Conservation (phyloP, 2,888 invertebrate genomes). For the Lithophane leautieri region DNA sequence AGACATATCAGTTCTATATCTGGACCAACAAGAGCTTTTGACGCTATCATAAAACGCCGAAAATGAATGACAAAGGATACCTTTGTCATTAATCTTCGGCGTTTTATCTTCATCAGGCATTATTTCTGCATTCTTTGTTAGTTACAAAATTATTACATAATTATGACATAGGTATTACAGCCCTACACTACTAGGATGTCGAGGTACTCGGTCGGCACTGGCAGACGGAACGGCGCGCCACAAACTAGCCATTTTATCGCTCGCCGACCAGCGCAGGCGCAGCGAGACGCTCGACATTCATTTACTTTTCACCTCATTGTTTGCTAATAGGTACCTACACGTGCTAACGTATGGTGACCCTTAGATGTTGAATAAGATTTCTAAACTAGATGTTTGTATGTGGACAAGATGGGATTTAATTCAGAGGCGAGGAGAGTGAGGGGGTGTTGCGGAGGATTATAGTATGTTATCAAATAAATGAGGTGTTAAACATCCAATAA, state of each 20-base stretch:
- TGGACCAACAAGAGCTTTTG: background rate
- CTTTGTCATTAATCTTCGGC: too few relatives aligned
- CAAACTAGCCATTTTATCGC: conserved; percentile 53
- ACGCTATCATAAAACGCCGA: too few relatives aligned
- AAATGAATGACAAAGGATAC: too few relatives aligned
- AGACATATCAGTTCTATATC: too few relatives aligned
- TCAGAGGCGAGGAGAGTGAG: too few relatives aligned
- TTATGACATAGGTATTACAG: conserved; percentile 12
- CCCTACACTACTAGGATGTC: conserved; percentile 29
- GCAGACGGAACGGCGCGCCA: conserved; percentile 67
- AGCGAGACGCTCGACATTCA: conserved; percentile 28
- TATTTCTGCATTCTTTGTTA: too few relatives aligned
- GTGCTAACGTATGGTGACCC: background rate
- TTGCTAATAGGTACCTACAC: conserved; percentile 47
- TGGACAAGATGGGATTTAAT: background rate
- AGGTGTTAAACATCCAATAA: background rate
- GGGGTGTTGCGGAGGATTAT: too few relatives aligned
- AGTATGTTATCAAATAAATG: background rate
- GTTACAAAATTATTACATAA: background rate
- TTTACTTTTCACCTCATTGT: conserved; percentile 46
- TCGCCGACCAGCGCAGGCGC: conserved; percentile 30
- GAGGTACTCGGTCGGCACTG: conserved; percentile 20
- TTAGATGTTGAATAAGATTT: conserved; percentile 9
- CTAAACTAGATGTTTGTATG: conserved; percentile 1
- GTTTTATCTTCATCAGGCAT: too few relatives aligned